Conservation (phyloP, 2,113 vertebrate species). For the Pionites leucogaster region DNA sequence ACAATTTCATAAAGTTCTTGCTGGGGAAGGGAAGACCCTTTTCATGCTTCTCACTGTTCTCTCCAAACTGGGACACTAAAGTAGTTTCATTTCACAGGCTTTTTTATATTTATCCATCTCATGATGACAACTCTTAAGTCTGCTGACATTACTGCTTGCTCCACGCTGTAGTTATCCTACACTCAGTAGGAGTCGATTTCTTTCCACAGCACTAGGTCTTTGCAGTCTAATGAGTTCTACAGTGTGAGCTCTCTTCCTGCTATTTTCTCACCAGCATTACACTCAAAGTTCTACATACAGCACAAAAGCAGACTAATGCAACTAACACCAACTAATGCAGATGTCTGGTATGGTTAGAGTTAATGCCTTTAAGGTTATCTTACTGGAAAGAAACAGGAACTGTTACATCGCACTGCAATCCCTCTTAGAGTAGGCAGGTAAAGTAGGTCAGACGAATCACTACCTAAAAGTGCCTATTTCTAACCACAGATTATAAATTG, state of each 20-base stretch:
- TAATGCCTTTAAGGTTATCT: not conserved
- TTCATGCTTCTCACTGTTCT: not conserved
- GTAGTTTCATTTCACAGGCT: not conserved
- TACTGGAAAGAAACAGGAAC: not conserved
- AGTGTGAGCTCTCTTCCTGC: not conserved
- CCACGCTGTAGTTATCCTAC: not conserved
- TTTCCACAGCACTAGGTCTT: not conserved
- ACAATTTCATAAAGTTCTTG: not conserved
- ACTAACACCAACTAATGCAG: not conserved
- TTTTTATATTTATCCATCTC: not conserved
- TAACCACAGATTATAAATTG: not conserved
- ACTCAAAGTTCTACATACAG: not conserved
- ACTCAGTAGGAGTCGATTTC: not conserved
- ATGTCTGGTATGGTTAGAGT: not conserved
- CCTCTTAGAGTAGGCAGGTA: not conserved
- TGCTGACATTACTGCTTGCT: not conserved
- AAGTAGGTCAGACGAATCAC: constrained; percentile 17
- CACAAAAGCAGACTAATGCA: not conserved
- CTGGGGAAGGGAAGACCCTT: not conserved
- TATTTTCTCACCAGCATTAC: not conserved
- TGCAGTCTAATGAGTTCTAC: not conserved
- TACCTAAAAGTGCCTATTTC: not conserved
- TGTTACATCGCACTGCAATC: not conserved
- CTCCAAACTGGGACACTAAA: not conserved
- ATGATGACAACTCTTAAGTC: not conserved